Evolutionary conservation across 2,113 vertebrate species (phyloP), one percentile per base, ranked within the genome.

Genomic region (Zapus hudsonius): DNA sequence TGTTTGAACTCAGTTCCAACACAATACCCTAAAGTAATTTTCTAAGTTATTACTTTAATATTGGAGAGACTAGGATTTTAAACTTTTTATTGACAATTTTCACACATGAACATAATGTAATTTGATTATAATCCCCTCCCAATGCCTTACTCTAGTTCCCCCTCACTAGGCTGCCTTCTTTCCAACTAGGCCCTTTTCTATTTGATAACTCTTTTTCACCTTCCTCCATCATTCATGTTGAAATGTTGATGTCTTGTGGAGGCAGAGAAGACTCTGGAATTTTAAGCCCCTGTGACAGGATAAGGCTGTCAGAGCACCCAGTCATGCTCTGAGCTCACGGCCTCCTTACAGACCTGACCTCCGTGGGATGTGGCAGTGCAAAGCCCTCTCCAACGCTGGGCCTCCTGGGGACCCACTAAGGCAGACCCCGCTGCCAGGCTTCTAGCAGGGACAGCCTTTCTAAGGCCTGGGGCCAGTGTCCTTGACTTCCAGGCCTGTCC

Each of bases 31-130:
- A n/a, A 86, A 74, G 73, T 76, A 74, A 80, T 64, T 87, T 81
- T 44, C 74, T 91, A 63, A 93, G 29, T 89, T 85, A 85, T 81
- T 67, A 10, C 84, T 88, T 87, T 76, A 90, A 80, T 74, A 27
- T 31, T 0, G 6, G 76, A 13, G 52, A 59, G 25, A 79, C 80
- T 40, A 72, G 66, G 33, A 57, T 36, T 67, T 80, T 33, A 72
- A 78, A 76, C 52, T 52, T 52, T 52, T 52, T 52, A 52, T 52
- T 52, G 52, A 52, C 52, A 52, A 10, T 52, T 52, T 52, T 52
- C 16, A 15, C 52, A 52, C 52, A 52, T 52, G 52, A 52, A 52
- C 52, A 52, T 13, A 52, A 52, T 52, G 52, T 52, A 52, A 52
- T 52, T 52, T 52, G 52, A 52, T 52, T 52, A 52, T 52, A 52